phyloP scores from a whole-genome alignment of 2,113 vertebrate genomes.

The Myiopsitta monachus region DNA sequence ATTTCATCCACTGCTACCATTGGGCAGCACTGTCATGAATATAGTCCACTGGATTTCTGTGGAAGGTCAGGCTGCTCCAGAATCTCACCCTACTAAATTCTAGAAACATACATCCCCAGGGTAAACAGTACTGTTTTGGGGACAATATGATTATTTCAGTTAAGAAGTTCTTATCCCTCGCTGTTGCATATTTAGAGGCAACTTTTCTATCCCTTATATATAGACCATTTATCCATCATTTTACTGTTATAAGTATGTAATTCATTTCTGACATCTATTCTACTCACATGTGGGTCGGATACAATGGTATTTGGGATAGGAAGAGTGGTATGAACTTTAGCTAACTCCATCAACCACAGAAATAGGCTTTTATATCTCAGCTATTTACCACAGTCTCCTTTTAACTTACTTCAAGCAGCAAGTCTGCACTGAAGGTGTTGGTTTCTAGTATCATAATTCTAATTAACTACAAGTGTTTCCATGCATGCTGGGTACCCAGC shows the following conservation, averaged over 20 bases:
- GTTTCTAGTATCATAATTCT: neutral
- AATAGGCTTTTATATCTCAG: neutral
- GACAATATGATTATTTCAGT: neutral
- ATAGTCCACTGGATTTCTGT: fast-evolving
- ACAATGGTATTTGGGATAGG: neutral
- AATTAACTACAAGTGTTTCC: neutral
- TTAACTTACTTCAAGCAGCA: neutral
- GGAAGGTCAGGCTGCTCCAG: neutral
- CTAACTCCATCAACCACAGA: neutral
- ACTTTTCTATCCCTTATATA: neutral
- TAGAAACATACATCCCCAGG: neutral
- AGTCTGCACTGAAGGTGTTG: neutral
- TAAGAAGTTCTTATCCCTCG: neutral
- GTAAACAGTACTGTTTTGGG: neutral
- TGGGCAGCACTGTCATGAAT: fast-evolving
- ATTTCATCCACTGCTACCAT: neutral
- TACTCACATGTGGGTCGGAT: neutral
- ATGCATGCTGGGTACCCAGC: neutral
- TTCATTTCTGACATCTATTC: neutral
- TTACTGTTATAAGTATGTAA: neutral
- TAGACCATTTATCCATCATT: neutral
- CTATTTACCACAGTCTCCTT: neutral
- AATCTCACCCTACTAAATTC: neutral
- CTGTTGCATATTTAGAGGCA: fast-evolving
- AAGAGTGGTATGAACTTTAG: neutral